Base-by-base conservation (phyloP, 2,797 vertebrate genomes). In the Allobates femoralis region DNA sequence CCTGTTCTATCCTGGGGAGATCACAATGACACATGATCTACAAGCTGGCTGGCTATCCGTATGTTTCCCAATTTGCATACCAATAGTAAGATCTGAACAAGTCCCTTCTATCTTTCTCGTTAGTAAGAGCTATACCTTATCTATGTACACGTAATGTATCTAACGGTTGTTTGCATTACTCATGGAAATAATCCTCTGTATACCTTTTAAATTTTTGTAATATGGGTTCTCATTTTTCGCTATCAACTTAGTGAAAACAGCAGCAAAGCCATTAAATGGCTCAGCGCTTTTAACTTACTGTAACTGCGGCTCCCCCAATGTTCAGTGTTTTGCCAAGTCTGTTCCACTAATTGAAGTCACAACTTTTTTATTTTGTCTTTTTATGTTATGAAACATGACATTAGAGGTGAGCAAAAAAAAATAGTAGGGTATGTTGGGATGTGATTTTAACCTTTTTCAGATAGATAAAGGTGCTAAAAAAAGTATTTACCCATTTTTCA, bases 271-370 rank as follows among this genome's bases (percentile, higher is more conserved):
- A 69, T 80, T 75, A 75, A 58, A 86, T 73, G 79, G 58, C 85
- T 86, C 67, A 71, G 46, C 75, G 53, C 56, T 75, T 76, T 86
- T 79, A 81, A 62, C 69, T 80, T 86, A 86, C 85, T 81, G 79
- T 81, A 86, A 81, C 69, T 81, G 41, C 69, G 28, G 58, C 55
- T 81, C 60, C 79, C 41, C 66, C 79, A 74, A 81, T 74, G 37
- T 62, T 81, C 78, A 12, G 66, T 81, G 58, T 86, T 81, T 75
- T 81, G 85, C 85, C 85, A 86, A 86, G 85, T 81, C 85, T 79
- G 67, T 81, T 81, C 58, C 41, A 64, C 79, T 86, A 79, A 75
- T 81, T 75, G 50, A 75, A 86, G 78, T 80, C 85, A 81, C 55
- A 62, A 64, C 56, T 81, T 86, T 26, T 81, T 79, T 23, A 81